Evolutionary conservation across 2,797 vertebrate species (phyloP).

Genomic region (Hozukius guyotensis): DNA sequence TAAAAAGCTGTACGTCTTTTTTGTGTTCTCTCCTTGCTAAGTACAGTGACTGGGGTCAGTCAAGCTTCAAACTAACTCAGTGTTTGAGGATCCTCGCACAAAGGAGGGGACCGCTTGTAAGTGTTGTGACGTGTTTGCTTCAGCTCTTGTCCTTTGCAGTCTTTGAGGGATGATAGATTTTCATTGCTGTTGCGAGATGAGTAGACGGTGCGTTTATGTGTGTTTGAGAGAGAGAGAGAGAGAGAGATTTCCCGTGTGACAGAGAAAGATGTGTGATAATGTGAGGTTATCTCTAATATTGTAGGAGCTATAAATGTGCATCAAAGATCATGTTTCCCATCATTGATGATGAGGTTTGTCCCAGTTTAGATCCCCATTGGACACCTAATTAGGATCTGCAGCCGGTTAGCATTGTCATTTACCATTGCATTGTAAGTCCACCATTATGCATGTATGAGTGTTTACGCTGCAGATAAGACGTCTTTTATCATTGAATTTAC

Average conservation of each 20-base stretch:
- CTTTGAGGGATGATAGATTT: constrained; percentile 40
- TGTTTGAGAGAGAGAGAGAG: constrained; percentile 2
- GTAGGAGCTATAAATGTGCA: constrained; percentile 33
- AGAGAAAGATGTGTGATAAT: background rate
- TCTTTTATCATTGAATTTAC: constrained; percentile 40
- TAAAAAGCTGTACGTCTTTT: constrained; percentile 71
- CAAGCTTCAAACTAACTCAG: constrained; percentile 72
- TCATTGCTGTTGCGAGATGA: background rate
- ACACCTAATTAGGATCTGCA: constrained; percentile 70
- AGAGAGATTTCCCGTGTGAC: background rate
- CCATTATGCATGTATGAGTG: constrained; percentile 26
- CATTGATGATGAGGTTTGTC: constrained; percentile 63
- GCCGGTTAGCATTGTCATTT: constrained; percentile 60
- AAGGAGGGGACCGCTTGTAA: constrained; percentile 43
- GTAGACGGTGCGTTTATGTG: constrained; percentile 18
- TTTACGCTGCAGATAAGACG: constrained; percentile 24
- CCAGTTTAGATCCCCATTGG: constrained; percentile 58
- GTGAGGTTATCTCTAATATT: constrained; percentile 19
- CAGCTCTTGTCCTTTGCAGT: constrained; percentile 33
- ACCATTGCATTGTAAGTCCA: background rate
- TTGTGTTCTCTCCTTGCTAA: constrained; percentile 50
- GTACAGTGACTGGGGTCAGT: constrained; percentile 75
- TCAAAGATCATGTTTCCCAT: constrained; percentile 55
- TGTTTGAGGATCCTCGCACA: constrained; percentile 61
- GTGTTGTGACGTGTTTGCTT: constrained; percentile 46